Conservation (phyloP, 2,797 vertebrate genomes). For the Macroramphosus scolopax region DNA sequence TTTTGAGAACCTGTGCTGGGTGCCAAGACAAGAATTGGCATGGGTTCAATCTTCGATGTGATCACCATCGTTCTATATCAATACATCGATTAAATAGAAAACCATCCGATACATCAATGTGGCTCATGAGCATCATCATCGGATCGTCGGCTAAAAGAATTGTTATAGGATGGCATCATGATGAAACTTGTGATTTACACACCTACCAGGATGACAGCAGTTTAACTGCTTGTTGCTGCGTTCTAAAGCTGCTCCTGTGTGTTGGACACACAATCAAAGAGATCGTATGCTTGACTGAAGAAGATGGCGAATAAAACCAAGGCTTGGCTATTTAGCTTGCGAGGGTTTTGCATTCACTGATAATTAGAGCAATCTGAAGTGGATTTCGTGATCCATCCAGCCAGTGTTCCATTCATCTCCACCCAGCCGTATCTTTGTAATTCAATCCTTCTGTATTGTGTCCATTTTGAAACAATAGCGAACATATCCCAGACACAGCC, state of each 20-base stretch:
- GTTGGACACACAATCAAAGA: conserved; percentile 20
- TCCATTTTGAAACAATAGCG: conserved; percentile 57
- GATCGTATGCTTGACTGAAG: conserved; percentile 10
- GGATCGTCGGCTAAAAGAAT: too few species aligned
- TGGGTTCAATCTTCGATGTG: too few species aligned
- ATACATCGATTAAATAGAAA: too few species aligned
- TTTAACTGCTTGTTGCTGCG: too few species aligned
- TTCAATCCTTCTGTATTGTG: conserved; percentile 63
- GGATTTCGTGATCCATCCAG: conserved; percentile 63
- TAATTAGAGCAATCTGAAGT: conserved; percentile 70
- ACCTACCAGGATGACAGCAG: too few species aligned
- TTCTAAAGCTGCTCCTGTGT: background rate
- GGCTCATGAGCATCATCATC: too few species aligned
- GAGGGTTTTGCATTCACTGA: conserved; percentile 58
- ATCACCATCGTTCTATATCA: too few species aligned
- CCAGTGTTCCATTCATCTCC: conserved; percentile 57
- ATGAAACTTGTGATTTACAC: too few species aligned
- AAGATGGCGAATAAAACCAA: conserved; percentile 22
- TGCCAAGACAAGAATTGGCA: background rate
- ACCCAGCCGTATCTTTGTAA: conserved; percentile 62
- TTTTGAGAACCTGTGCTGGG: background rate
- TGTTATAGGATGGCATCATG: too few species aligned
- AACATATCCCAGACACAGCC: conserved; percentile 43
- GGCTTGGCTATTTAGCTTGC: conserved; percentile 34
- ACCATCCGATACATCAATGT: too few species aligned